These are phyloP conservation scores for Cygnus buccinator DNA, from an alignment of 2,113 vertebrate genomes.

Conservation along the genomic window DNA sequence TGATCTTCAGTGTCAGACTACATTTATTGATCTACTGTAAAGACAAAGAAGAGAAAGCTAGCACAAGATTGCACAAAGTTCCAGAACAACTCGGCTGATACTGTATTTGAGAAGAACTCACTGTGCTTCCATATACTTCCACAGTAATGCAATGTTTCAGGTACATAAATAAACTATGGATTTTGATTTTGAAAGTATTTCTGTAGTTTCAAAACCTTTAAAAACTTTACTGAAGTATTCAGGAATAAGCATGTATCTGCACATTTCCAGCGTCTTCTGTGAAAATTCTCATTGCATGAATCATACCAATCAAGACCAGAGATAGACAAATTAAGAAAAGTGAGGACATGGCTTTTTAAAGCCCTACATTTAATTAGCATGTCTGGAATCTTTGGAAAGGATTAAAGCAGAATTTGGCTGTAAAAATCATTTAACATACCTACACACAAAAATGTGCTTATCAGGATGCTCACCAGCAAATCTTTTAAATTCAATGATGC, in stretches of 20 bases:
- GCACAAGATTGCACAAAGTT: background rate
- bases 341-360: background rate
- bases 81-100: background rate
- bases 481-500: background rate
- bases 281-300: background rate
- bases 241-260: background rate
- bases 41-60: background rate
- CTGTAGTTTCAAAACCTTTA: background rate
- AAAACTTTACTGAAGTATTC: background rate
- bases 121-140: background rate
- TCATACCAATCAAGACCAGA: background rate
- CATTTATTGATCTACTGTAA: background rate
- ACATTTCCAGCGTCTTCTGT: background rate
- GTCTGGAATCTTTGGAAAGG: background rate
- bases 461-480: accelerated
- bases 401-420: background rate
- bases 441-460: background rate
- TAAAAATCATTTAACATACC: background rate
- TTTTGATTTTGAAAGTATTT: background rate
- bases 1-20: background rate
- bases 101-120: background rate
- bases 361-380: background rate
- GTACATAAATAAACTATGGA: accelerated
- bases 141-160: accelerated
- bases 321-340: background rate